Percentiles rank a stretch among this genome's conserved stretches.
phyloP scores from a whole-genome alignment of 2,888 invertebrate genomes.

The Galeopsomyia nigrocyanea region DNA sequence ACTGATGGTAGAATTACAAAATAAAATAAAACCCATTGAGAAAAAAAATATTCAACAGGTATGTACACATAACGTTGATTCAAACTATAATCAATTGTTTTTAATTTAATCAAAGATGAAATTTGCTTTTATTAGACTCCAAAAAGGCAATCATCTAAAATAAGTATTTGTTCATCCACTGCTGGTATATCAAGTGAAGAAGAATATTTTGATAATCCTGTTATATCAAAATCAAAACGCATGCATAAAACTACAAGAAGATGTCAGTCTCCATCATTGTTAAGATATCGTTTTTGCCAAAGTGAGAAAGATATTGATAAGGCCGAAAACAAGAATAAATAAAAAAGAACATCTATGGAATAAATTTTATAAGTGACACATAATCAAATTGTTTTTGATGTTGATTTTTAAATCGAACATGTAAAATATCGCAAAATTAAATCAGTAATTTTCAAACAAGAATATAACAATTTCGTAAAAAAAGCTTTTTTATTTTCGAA shows the following conservation, averaged over 20 bases:
- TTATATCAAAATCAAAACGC: conserved; percentile 6
- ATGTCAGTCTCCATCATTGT: conserved; percentile 31
- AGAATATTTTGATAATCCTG: conserved; percentile 19
- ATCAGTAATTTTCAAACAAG: too few species aligned
- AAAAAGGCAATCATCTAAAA: conserved; percentile 38
- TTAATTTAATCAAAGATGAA: not conserved
- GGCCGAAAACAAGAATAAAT: not conserved
- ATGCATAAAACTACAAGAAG: conserved; percentile 25
- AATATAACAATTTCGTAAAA: too few species aligned
- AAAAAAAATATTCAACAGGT: conserved; percentile 24
- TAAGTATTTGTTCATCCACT: conserved; percentile 38
- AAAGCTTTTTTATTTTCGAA: too few species aligned
- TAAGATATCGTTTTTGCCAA: conserved; percentile 37
- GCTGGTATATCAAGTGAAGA: conserved; percentile 26
- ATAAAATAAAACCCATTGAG: conserved; percentile 14
- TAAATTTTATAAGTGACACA: not conserved
- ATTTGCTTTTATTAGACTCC: conserved; percentile 19
- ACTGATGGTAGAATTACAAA: not conserved
- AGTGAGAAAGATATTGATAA: conserved; percentile 38
- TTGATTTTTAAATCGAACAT: too few species aligned
- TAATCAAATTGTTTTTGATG: too few species aligned
- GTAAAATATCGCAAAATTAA: too few species aligned
- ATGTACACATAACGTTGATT: not conserved
- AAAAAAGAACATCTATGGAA: not conserved
- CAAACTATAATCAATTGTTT: conserved; percentile 6